A percentile compares a stretch with the other conserved stretches of the same genome.
Evolutionary conservation across 2,113 vertebrate genomes (phyloP).

Genomic region (Oreamnos americanus): DNA sequence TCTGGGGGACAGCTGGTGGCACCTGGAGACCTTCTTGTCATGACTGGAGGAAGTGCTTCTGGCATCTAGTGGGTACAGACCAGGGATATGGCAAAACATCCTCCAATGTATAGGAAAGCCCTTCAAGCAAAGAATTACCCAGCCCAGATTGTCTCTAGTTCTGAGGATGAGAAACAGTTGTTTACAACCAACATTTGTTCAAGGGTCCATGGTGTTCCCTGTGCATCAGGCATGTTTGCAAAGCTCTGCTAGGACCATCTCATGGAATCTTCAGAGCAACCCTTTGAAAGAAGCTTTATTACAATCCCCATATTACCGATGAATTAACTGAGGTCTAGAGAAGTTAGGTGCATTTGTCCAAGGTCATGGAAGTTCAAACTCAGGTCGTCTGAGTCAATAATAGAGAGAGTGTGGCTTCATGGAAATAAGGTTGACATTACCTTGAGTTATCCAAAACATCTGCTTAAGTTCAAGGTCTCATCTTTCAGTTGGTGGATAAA

Average conservation of each 20-base stretch:
- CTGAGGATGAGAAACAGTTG: not conserved
- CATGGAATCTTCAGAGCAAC: too few species aligned
- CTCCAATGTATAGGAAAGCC: not conserved
- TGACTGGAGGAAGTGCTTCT: too few species aligned
- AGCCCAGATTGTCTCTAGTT: accelerated
- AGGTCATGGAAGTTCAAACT: not conserved
- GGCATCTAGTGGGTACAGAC: not conserved
- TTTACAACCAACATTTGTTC: too few species aligned
- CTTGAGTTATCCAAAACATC: accelerated
- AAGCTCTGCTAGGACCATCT: not conserved
- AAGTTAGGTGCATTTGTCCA: not conserved
- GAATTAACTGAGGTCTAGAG: not conserved
- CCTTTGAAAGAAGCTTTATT: too few species aligned
- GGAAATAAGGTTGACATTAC: accelerated
- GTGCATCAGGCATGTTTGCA: accelerated
- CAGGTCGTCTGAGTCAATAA: not conserved
- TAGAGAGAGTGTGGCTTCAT: accelerated
- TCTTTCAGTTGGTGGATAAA: too few species aligned
- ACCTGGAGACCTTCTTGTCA: not conserved
- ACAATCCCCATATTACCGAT: not conserved
- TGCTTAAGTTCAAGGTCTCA: too few species aligned
- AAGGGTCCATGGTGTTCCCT: too few species aligned
- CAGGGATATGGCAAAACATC: not conserved
- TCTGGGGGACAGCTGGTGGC: too few species aligned
- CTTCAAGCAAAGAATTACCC: too few species aligned